Conservation (phyloP, 1,140 invertebrate genomes). For the Phortica variegata region DNA sequence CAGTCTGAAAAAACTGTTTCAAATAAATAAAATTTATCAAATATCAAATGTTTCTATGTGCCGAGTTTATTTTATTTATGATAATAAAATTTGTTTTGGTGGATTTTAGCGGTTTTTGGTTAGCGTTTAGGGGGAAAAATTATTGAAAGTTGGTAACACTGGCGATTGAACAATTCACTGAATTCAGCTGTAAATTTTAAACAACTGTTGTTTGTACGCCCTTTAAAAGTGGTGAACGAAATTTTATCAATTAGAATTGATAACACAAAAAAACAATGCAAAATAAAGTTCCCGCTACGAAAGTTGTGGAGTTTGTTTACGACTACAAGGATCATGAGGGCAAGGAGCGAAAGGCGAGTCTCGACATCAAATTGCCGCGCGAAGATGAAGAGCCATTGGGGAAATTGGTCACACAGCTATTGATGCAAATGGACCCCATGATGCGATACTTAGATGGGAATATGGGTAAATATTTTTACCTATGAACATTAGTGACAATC, state of each 20-base stretch:
- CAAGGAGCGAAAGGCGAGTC: slow-evolving; percentile 19
- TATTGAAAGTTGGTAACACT: background rate
- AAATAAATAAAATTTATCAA: no score
- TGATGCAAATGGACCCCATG: slow-evolving; percentile 56
- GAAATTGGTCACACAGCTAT: slow-evolving; percentile 55
- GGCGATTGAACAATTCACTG: background rate
- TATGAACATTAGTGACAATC: background rate
- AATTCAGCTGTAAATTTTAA: background rate
- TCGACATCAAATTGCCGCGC: slow-evolving; percentile 49
- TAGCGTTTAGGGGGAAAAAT: no score
- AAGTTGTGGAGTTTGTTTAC: slow-evolving; percentile 33
- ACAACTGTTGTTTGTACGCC: background rate
- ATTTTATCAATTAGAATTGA: background rate
- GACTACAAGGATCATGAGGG: slow-evolving; percentile 41
- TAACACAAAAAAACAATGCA: background rate
- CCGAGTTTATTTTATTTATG: no score
- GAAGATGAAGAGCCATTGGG: slow-evolving; percentile 44
- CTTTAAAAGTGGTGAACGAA: background rate
- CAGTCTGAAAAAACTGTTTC: no score
- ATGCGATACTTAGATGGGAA: slow-evolving; percentile 57
- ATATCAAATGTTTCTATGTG: no score
- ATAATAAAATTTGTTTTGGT: no score
- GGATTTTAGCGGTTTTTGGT: no score
- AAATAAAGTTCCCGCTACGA: slow-evolving; percentile 10
- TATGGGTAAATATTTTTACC: slow-evolving; percentile 39